Evolutionary conservation across 2,113 vertebrate genomes (phyloP).

Genomic region (Terrapene triunguis): DNA sequence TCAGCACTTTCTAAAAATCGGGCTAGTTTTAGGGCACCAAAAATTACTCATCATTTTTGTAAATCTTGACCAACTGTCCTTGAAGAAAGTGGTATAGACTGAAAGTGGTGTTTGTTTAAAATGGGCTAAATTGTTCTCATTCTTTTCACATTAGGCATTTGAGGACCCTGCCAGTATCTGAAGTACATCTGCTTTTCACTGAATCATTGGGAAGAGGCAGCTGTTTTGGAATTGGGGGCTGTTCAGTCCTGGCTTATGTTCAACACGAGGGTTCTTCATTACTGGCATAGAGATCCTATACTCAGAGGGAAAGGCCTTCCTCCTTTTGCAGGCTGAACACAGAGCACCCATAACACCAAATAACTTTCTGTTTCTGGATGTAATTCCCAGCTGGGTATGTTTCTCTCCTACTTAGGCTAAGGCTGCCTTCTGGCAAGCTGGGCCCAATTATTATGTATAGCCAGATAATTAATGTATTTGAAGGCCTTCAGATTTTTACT

Average conservation of each 20-base stretch:
- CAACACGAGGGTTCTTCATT: background rate
- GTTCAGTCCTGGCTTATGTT: conserved; percentile 10
- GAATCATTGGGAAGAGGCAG: background rate
- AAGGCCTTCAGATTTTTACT: background rate
- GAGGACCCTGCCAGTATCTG: conserved; percentile 10
- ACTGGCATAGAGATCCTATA: background rate
- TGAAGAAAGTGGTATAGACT: background rate
- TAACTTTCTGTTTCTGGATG: background rate
- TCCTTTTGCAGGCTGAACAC: background rate
- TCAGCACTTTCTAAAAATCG: background rate
- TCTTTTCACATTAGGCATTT: background rate
- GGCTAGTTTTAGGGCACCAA: background rate
- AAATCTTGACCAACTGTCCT: background rate
- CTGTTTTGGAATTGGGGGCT: background rate
- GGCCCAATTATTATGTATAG: background rate
- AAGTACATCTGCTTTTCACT: conserved; percentile 1
- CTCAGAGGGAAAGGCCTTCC: background rate
- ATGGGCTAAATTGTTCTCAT: conserved; percentile 1
- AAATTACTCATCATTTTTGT: background rate
- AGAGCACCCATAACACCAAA: background rate
- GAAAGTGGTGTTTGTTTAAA: background rate
- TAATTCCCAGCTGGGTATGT: background rate
- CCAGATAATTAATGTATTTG: background rate
- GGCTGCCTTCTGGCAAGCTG: background rate
- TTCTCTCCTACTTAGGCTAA: background rate